phyloP scores from a whole-genome alignment of 2,113 vertebrate genomes.

The Ochotona curzoniae region DNA sequence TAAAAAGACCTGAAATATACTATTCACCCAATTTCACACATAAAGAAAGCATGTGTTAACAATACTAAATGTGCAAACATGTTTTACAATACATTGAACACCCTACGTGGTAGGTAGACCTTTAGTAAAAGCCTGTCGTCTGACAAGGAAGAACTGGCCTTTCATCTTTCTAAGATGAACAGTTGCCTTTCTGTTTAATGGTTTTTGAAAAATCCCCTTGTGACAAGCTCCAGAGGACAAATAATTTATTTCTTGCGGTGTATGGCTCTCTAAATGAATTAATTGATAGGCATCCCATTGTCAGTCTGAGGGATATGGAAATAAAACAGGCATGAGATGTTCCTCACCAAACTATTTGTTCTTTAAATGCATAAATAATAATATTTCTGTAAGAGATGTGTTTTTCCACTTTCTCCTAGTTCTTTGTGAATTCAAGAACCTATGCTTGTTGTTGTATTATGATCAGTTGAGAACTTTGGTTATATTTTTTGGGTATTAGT shows the following conservation, averaged over 20 bases:
- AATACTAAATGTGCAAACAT: not conserved
- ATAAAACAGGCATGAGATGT: conserved; percentile 73
- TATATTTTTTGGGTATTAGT: conserved; percentile 10
- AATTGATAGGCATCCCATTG: conserved; percentile 79
- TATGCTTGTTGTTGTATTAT: not conserved
- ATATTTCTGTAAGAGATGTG: conserved; percentile 14
- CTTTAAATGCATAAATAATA: conserved; percentile 68
- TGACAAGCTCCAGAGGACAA: conserved; percentile 83
- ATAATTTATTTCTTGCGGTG: conserved; percentile 82
- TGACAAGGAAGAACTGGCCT: conserved; percentile 64
- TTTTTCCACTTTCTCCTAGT: conserved; percentile 30
- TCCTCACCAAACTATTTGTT: conserved; percentile 72
- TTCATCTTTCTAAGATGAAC: conserved; percentile 72
- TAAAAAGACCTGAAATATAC: not conserved
- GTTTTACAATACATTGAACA: not conserved
- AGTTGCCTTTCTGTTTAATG: conserved; percentile 76
- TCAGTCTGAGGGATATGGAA: conserved; percentile 73
- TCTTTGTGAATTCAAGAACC: not conserved
- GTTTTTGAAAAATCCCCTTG: conserved; percentile 78
- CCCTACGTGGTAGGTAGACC: not conserved
- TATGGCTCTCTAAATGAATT: conserved; percentile 80
- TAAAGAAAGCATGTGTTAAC: conserved; percentile 2
- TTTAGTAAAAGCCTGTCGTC: conserved; percentile 36
- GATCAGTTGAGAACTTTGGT: not conserved
- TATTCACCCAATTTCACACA: conserved; percentile 12